Percentiles rank a stretch among this genome's conserved stretches.
Evolutionary conservation across 2,797 vertebrate species (phyloP).

Genomic region (Columba guinea): DNA sequence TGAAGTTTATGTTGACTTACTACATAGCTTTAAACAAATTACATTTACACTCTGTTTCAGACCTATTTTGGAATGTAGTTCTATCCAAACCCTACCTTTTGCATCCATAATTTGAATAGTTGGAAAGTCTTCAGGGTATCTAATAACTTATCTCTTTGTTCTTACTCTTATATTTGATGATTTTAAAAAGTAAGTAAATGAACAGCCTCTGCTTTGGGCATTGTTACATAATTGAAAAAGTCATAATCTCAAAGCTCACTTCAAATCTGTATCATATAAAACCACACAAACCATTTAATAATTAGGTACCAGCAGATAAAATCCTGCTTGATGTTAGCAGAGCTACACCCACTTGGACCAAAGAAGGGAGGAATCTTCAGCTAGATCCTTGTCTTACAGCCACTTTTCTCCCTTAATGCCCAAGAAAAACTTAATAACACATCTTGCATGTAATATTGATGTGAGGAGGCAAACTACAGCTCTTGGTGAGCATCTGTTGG

Average conservation of each 20-base stretch:
- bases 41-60: not conserved
- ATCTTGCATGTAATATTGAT: not conserved
- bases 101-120: not conserved
- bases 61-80: not conserved
- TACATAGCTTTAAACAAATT: not conserved
- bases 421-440: not conserved
- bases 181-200: slow-evolving; percentile 23
- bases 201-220: slow-evolving; percentile 39
- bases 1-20: not conserved
- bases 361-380: not conserved
- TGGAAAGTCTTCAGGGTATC: slow-evolving; percentile 6
- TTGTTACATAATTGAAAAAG: slow-evolving; percentile 45
- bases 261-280: slow-evolving; percentile 20
- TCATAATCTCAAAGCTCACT: slow-evolving; percentile 34
- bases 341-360: not conserved
- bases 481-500: not conserved
- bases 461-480: not conserved
- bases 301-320: slow-evolving; percentile 44
- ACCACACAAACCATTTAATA: slow-evolving; percentile 45
- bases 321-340: slow-evolving; percentile 2
- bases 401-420: not conserved
- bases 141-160: slow-evolving; percentile 15
- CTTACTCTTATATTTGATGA: slow-evolving; percentile 8
- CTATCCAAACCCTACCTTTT: not conserved
- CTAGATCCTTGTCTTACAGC: not conserved